Percentiles rank a stretch among this genome's conserved stretches.
Evolutionary conservation across 1,140 invertebrate species (phyloP).

Genomic region (Bombus soroeensis): DNA sequence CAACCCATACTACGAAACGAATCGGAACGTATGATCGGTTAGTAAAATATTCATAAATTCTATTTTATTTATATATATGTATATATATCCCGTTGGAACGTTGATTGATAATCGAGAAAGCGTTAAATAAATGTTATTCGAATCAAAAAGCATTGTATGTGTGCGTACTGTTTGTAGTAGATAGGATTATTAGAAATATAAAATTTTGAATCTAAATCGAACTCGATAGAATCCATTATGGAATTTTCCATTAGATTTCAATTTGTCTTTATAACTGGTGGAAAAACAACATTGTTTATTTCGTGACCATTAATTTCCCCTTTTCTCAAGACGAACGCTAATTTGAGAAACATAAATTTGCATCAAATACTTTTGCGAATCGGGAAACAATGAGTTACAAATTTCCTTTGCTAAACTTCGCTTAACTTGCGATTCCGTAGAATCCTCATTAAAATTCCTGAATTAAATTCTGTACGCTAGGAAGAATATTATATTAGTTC

Average conservation of each 20-base stretch:
- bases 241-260: background rate
- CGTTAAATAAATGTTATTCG: background rate
- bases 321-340: slow-evolving; percentile 26
- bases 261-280: background rate
- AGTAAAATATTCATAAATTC: slow-evolving; percentile 4
- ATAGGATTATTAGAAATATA: slow-evolving; percentile 4
- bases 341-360: slow-evolving; percentile 63
- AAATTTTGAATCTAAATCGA: background rate
- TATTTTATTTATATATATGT: background rate
- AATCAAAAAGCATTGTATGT: background rate
- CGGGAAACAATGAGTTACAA: slow-evolving; percentile 60
- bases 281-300: slow-evolving; percentile 10
- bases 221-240: background rate
- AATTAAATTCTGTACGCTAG: slow-evolving; percentile 22
- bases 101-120: background rate
- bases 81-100: background rate
- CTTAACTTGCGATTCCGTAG: slow-evolving; percentile 2
- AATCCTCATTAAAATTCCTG: slow-evolving; percentile 50
- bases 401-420: slow-evolving; percentile 45
- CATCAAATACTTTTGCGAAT: slow-evolving; percentile 57
- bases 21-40: background rate
- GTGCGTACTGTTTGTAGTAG: background rate
- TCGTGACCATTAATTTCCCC: background rate
- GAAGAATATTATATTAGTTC: slow-evolving; percentile 9
- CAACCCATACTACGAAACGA: slow-evolving; percentile 59